phyloP scores from a whole-genome alignment of 1,140 invertebrate genomes.

The Drosophila bocki region DNA sequence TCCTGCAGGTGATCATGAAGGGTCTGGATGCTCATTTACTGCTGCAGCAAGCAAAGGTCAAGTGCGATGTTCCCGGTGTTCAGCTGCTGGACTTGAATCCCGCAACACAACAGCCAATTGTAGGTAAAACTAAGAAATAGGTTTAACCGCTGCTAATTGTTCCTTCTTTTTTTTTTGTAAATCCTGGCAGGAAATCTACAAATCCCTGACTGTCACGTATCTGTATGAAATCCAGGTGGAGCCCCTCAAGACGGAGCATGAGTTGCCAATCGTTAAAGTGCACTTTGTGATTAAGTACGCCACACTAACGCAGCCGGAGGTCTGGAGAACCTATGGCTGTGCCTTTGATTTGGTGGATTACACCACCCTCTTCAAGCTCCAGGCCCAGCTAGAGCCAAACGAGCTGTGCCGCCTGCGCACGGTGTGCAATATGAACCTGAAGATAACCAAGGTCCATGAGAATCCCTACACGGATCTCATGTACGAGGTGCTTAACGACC shows the following conservation, averaged over 20 bases:
- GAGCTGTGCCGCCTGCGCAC: constrained; percentile 95
- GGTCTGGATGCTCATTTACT: constrained; percentile 88
- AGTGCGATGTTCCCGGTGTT: constrained; percentile 86
- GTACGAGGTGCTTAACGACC: constrained; percentile 96
- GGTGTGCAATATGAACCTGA: constrained; percentile 93
- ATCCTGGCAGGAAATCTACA: constrained; percentile 72
- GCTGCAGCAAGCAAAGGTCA: constrained; percentile 87
- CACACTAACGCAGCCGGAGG: constrained; percentile 85
- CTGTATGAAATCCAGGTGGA: constrained; percentile 88
- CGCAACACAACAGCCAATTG: constrained; percentile 70
- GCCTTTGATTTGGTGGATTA: constrained; percentile 88
- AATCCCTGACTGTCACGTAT: constrained; percentile 89
- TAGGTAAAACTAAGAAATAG: constrained; percentile 12
- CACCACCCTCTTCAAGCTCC: constrained; percentile 93
- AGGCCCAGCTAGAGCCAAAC: constrained; percentile 92
- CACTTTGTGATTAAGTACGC: constrained; percentile 90
- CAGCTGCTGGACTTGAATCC: constrained; percentile 89
- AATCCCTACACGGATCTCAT: constrained; percentile 89
- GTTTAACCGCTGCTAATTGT: neutral
- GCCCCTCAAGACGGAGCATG: constrained; percentile 85
- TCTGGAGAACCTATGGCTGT: constrained; percentile 86
- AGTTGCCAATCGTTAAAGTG: constrained; percentile 88
- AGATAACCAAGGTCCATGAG: constrained; percentile 87
- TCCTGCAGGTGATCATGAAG: constrained; percentile 91
- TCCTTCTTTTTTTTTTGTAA: neutral